Conservation (phyloP, 1,140 invertebrate genomes). For the Papilio dardanus region DNA sequence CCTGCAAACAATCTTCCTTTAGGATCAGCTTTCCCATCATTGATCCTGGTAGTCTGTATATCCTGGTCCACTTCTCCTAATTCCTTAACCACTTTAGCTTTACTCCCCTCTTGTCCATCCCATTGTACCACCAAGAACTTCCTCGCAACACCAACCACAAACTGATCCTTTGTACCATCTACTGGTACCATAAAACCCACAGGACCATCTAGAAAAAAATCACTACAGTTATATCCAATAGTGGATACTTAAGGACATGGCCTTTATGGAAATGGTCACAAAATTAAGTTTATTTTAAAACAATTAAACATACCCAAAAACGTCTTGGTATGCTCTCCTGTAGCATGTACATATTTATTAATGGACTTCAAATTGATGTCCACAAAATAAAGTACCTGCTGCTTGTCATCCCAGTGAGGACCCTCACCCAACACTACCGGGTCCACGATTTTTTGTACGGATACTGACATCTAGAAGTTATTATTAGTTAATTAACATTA, state of each 20-base stretch:
- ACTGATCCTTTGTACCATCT: conserved; percentile 83
- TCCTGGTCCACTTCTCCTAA: conserved; percentile 85
- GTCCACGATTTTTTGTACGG: conserved; percentile 61
- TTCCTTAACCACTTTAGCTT: conserved; percentile 76
- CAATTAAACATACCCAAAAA: conserved; percentile 63
- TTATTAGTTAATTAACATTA: too few relatives aligned
- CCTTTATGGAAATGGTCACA: too few relatives aligned
- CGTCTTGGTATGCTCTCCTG: conserved; percentile 65
- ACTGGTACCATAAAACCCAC: conserved; percentile 88
- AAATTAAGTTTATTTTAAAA: too few relatives aligned
- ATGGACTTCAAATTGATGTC: conserved; percentile 82
- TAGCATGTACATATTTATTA: conserved; percentile 80
- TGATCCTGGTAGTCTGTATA: conserved; percentile 85
- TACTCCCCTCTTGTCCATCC: conserved; percentile 83
- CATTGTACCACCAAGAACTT: conserved; percentile 86
- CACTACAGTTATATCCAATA: too few relatives aligned
- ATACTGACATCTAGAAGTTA: conserved; percentile 55
- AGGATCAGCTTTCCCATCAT: conserved; percentile 94
- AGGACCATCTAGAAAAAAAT: conserved; percentile 58
- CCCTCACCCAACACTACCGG: conserved; percentile 80
- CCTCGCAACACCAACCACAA: conserved; percentile 85
- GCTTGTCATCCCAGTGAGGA: conserved; percentile 84
- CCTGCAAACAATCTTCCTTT: conserved; percentile 90
- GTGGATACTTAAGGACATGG: too few relatives aligned
- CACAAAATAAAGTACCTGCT: conserved; percentile 83